Evolutionary conservation across 2,797 vertebrate genomes (phyloP).

Genomic region (Gadopsis marmoratus): DNA sequence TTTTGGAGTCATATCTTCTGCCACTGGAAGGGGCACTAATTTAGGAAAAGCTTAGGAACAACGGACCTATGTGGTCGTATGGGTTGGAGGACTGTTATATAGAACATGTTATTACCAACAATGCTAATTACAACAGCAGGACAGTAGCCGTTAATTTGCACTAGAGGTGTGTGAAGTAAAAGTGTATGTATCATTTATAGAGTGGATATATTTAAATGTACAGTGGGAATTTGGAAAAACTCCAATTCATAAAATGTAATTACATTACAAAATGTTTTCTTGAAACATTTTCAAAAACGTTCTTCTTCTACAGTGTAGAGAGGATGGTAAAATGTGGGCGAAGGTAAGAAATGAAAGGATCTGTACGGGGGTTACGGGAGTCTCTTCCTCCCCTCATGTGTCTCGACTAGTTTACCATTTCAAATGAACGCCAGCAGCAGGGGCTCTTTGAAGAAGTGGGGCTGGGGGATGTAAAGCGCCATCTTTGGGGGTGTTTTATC

Average conservation of each 20-base stretch:
- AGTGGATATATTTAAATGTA: background rate
- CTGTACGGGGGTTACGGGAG: background rate
- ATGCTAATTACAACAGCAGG: background rate
- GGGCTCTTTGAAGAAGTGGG: constrained; percentile 53
- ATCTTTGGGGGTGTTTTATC: constrained; percentile 50
- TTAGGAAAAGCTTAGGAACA: too few species aligned
- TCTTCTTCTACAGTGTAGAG: background rate
- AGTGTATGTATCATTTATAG: background rate
- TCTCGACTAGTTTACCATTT: constrained; percentile 62
- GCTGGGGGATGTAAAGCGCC: constrained; percentile 52
- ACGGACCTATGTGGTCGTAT: too few species aligned
- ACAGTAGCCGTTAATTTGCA: background rate
- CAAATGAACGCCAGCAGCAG: constrained; percentile 62
- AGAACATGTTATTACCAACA: too few species aligned
- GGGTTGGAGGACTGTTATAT: too few species aligned
- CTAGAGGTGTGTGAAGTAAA: background rate
- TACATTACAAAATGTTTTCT: background rate
- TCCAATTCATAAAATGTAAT: background rate
- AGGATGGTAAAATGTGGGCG: constrained; percentile 28
- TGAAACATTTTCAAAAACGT: background rate
- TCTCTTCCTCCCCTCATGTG: constrained; percentile 32
- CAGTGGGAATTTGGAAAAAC: background rate
- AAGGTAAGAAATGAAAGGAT: constrained; percentile 28
- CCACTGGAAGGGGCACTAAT: too few species aligned
- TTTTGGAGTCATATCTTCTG: too few species aligned